A percentile compares a stretch with the other conserved stretches of the same genome.
Evolutionary conservation across 2,888 invertebrate genomes (phyloP).

Genomic region (Erebia aethiops): DNA sequence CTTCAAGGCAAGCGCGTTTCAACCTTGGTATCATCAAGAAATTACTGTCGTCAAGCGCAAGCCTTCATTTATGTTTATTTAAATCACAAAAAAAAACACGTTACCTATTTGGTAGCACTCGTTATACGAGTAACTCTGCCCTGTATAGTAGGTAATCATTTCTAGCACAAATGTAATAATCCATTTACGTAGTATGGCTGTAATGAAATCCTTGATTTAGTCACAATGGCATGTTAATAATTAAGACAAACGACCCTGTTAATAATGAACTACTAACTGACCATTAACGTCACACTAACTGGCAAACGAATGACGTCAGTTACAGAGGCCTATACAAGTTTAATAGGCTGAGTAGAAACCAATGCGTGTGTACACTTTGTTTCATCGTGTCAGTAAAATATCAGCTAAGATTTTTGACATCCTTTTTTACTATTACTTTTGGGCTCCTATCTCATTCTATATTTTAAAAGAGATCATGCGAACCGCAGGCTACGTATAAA

Average conservation of each 20-base stretch:
- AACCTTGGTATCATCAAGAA: too few relatives aligned
- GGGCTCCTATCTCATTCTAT: neutral
- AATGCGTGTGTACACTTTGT: neutral
- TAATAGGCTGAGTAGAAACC: slow-evolving; percentile 12
- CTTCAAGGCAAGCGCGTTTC: too few relatives aligned
- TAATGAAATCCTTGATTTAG: slow-evolving; percentile 24
- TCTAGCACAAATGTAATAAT: slow-evolving; percentile 5
- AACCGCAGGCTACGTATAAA: neutral
- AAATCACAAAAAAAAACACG: too few relatives aligned
- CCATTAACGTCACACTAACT: slow-evolving; percentile 25
- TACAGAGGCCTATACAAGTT: slow-evolving; percentile 23
- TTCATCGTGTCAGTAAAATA: slow-evolving; percentile 1
- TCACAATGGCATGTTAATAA: slow-evolving; percentile 29
- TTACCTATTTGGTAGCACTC: neutral
- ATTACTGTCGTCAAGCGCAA: too few relatives aligned
- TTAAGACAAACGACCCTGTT: slow-evolving; percentile 31
- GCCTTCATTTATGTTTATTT: too few relatives aligned
- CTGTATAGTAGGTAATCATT: neutral
- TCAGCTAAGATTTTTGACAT: too few relatives aligned
- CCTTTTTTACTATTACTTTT: neutral
- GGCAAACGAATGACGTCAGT: slow-evolving; percentile 31
- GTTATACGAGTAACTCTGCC: neutral
- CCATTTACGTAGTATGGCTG: neutral
- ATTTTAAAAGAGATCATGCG: neutral
- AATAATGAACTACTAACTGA: slow-evolving; percentile 31